These are phyloP conservation scores for Planococcus citri DNA, from an alignment of 1,140 invertebrate species.

Conservation along the genomic window DNA sequence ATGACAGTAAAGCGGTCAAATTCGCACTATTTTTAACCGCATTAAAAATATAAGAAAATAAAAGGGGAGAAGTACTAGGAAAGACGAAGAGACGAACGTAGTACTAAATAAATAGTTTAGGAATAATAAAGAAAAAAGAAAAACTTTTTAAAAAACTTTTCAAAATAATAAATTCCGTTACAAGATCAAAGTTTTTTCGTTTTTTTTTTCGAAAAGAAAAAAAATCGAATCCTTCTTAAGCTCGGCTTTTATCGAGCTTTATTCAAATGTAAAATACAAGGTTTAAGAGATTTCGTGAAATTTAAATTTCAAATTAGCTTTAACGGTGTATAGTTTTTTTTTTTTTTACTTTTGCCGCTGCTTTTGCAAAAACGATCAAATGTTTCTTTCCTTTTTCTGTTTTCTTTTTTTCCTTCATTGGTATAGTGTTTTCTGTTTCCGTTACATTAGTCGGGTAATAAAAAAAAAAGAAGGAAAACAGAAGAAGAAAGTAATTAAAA, in stretches of 20 bases:
- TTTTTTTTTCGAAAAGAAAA: not conserved
- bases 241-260: not conserved
- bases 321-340: not conserved
- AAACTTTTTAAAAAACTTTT: not conserved
- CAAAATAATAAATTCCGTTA: constrained; percentile 6
- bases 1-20: not conserved
- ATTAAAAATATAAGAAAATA: not conserved
- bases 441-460: not conserved
- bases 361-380: not conserved
- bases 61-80: no score
- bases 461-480: not conserved
- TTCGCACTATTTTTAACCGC: constrained; percentile 2
- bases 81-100: not conserved
- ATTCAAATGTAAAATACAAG: constrained; percentile 4
- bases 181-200: not conserved
- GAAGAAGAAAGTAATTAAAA: not conserved
- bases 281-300: constrained; percentile 3
- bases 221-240: constrained; percentile 2
- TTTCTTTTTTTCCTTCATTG: not conserved
- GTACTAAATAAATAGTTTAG: not conserved
- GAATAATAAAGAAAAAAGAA: not conserved
- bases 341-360: not conserved
- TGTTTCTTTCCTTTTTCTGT: not conserved
- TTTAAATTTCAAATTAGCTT: constrained; percentile 8
- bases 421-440: not conserved